phyloP scores from a whole-genome alignment of 2,113 vertebrate species.

The Ophiodon elongatus region DNA sequence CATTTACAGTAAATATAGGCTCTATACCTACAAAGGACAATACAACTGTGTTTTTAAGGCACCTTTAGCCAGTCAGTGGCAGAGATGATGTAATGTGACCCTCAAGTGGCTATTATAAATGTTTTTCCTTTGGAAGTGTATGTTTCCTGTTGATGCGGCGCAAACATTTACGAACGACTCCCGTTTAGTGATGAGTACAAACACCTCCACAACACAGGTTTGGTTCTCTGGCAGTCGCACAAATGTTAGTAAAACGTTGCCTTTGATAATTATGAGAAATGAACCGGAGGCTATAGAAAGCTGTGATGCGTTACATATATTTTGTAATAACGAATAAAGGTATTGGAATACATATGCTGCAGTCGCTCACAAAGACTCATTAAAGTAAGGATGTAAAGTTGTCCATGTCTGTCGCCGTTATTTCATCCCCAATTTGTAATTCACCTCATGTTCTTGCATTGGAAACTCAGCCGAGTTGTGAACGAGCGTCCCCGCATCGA shows the following conservation, averaged over 20 bases:
- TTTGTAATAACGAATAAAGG: conserved; percentile 31
- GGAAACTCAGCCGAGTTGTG: background rate
- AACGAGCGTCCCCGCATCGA: background rate
- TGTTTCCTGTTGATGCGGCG: conserved; percentile 18
- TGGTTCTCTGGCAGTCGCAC: conserved; percentile 57
- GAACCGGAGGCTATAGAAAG: conserved; percentile 25
- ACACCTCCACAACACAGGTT: conserved; percentile 18
- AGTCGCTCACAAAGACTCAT: background rate
- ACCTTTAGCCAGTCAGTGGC: conserved; percentile 24
- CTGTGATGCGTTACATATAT: conserved; percentile 19
- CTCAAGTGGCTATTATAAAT: conserved; percentile 17
- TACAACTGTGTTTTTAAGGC: conserved; percentile 38
- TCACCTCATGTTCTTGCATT: background rate
- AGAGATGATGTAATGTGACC: conserved; percentile 17
- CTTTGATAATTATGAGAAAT: background rate
- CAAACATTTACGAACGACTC: conserved; percentile 1
- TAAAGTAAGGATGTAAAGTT: conserved; percentile 5
- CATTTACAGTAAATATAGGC: conserved; percentile 17
- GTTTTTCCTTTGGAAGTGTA: conserved; percentile 33
- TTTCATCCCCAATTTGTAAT: background rate
- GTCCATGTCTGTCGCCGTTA: background rate
- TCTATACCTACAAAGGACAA: background rate
- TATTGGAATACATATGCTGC: background rate
- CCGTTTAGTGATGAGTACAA: background rate
- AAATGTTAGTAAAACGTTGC: conserved; percentile 7